Percentiles rank a stretch among this genome's conserved stretches.
Evolutionary conservation across 2,113 vertebrate species (phyloP).

Genomic region (Emberiza fucata): DNA sequence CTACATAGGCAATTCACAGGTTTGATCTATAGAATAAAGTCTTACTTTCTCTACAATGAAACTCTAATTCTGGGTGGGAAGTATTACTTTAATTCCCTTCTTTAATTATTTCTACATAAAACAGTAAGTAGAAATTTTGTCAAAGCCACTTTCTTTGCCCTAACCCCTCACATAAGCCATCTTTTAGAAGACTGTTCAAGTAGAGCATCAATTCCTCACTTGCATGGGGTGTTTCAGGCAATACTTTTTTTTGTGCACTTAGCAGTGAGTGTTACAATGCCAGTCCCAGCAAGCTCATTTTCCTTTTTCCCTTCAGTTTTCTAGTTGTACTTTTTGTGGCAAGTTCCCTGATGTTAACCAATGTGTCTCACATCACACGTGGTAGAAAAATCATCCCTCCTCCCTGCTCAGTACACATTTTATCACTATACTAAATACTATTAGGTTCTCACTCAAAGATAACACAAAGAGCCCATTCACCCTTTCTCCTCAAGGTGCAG

Average conservation of each 20-base stretch:
- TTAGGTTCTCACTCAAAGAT: not conserved
- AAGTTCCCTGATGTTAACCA: not conserved
- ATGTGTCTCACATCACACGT: fast-evolving
- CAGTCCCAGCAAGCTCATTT: not conserved
- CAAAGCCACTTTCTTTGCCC: not conserved
- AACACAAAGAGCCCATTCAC: not conserved
- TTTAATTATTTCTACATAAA: not conserved
- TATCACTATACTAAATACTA: not conserved
- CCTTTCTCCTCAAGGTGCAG: not conserved
- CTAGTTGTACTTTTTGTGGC: not conserved
- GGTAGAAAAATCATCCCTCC: not conserved
- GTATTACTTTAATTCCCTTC: not conserved
- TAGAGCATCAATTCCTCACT: not conserved
- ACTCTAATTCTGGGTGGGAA: not conserved
- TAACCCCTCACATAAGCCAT: not conserved
- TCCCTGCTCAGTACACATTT: not conserved
- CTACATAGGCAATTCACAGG: not conserved
- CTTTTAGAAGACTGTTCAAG: not conserved
- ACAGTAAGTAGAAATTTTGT: not conserved
- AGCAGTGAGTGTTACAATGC: not conserved
- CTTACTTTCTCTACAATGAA: not conserved
- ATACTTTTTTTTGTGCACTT: not conserved
- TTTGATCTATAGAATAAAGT: not conserved
- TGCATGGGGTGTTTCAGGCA: not conserved
- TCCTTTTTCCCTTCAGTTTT: not conserved